Evolutionary conservation across 2,797 vertebrate species (phyloP).

Genomic region (Cyprinella venusta): DNA sequence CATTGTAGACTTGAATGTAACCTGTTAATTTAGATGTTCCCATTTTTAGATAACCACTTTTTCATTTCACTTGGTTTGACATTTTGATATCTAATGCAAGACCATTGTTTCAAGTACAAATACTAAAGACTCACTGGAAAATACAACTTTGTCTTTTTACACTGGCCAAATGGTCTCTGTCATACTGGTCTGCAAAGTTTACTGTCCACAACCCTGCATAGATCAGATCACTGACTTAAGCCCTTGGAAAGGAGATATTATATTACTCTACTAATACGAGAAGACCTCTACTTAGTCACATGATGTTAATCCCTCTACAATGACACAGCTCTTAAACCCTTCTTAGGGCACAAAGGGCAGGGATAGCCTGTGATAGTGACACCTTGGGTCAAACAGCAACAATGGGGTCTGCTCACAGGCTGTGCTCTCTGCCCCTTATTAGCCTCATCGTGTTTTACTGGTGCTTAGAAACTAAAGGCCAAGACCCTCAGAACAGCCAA

Average conservation of each 20-base stretch:
- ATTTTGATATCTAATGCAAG: background rate
- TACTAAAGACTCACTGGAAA: no score
- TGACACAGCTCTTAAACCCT: slow-evolving; percentile 42
- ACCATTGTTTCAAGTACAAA: background rate
- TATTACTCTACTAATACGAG: slow-evolving; percentile 19
- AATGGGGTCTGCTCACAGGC: background rate
- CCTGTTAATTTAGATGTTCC: background rate
- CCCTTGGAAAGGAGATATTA: slow-evolving; percentile 11
- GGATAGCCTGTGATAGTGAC: background rate
- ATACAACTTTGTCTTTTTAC: background rate
- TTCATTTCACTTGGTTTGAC: background rate
- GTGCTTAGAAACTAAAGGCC: slow-evolving; percentile 19
- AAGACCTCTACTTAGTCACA: slow-evolving; percentile 27
- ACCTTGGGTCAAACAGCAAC: slow-evolving; percentile 4
- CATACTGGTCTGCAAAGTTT: background rate
- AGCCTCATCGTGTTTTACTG: background rate
- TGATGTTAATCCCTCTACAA: slow-evolving; percentile 43
- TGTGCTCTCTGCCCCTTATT: background rate
- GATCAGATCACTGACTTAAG: slow-evolving; percentile 2
- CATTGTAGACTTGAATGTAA: background rate
- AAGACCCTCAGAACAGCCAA: background rate
- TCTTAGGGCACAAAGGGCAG: slow-evolving; percentile 4
- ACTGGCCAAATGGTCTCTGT: background rate
- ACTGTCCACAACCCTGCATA: background rate
- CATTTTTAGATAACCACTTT: background rate